Base-by-base conservation (phyloP, 2,888 invertebrate species). In the Auanema sp. region DNA sequence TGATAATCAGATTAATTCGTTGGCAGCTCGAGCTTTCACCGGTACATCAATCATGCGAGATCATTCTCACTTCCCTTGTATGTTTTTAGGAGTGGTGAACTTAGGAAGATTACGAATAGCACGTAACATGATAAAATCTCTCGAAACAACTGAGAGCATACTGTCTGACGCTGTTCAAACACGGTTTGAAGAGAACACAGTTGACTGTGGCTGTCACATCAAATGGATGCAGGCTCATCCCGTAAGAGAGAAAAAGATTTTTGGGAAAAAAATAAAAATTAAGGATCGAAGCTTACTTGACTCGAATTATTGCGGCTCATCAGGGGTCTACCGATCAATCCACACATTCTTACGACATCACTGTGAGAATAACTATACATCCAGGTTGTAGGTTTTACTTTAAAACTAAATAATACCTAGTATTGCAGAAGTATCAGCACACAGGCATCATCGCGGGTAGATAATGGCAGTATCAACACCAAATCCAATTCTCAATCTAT, bases 161-260 rank as follows among this genome's bases (percentile, higher is more conserved):
- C 64, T 73, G 44, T 69, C 71, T 12, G 40, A 21, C n/a, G 69
- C 73, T 23, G 43, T 69, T 49, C 66, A 71, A 44, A 71, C 69
- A 6, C 51, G 68, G 52, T 60, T 74, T 18, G 74, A 74, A 51
- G 71, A 71, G 57, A 74, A 74, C 42, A 69, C 67, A 8, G 33
- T 74, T 40, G 66, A 69, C 18, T 74, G 74, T 47, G 53, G 47
- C 42, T 74, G 74, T 57, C 58, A 52, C 11, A 43, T 74, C 56
- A 71, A 74, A 44, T 74, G 74, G 74, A 74, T 74, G 69, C 69
- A 64, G 2, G 60, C 66, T 18, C 61, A 64, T 64, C 58, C 59
- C 14, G 64, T 59, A 53, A 59, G 47, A 25, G 3, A 41, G 11
- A 55, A 41, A 25, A 6, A 16, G 25, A 52, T 52, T 16, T 50